Percentiles rank a stretch among this genome's conserved stretches.
phyloP scores from a whole-genome alignment of 2,113 vertebrate genomes.

The Nothocercus nigrocapillus region DNA sequence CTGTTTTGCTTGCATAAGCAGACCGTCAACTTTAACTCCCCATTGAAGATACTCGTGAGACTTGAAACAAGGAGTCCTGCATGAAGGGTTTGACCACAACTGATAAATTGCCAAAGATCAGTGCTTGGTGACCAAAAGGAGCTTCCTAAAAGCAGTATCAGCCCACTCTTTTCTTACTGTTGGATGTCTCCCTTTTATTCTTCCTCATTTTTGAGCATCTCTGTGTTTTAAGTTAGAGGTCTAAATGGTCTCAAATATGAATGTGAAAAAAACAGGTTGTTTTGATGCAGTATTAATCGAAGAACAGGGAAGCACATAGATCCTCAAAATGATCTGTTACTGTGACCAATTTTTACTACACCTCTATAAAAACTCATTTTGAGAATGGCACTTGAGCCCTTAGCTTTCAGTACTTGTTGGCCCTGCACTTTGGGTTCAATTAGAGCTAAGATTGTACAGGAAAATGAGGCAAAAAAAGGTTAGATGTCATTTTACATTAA shows the following conservation, averaged over 20 bases:
- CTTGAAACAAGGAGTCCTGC: background rate
- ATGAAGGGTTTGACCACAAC: background rate
- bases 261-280: background rate
- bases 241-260: background rate
- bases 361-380: background rate
- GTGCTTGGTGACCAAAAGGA: background rate
- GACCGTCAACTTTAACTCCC: constrained; percentile 26
- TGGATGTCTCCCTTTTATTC: background rate
- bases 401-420: background rate
- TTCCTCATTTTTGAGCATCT: background rate
- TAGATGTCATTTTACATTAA: background rate
- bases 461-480: background rate
- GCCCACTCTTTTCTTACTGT: background rate
- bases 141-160: background rate
- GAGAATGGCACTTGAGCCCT: background rate
- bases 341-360: background rate
- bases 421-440: background rate
- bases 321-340: background rate
- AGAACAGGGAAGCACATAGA: background rate
- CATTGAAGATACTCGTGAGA: background rate
- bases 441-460: background rate
- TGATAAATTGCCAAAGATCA: background rate
- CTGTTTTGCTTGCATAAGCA: constrained; percentile 55
- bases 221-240: background rate
- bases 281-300: background rate